Base-by-base conservation (phyloP, 2,888 invertebrate genomes). In the Apamea anceps region DNA sequence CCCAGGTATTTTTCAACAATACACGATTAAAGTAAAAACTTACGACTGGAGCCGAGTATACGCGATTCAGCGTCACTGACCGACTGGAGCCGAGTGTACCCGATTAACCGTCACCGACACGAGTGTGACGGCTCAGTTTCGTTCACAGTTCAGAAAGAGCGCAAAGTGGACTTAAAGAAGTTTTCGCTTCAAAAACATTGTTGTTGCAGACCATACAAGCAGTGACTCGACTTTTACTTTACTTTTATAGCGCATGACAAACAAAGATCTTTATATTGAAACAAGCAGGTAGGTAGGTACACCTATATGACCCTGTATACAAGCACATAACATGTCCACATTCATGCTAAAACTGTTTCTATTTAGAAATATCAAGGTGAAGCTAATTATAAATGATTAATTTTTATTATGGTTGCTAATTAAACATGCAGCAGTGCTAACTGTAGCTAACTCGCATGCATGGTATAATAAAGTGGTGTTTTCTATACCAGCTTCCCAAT, bases 221-320 rank as follows among this genome's bases (percentile, higher is more conserved):
- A 51, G 54, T 48, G 78, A 75, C 80, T 81, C 68, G 32, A 84
- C 84, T 83, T 89, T 90, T 86, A 87, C 85, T 86, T 79, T n/a
- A 79, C 72, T 82, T 83, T 88, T 86, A 75, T 77, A 65, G 78
- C 73, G 81, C 77, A 84, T 78, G 87, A 81, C 82, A 81, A 84
- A 88, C 80, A 73, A 77, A 84, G 77, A 83, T 81, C 78, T 80
- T 78, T 80, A 70, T 77, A 85, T 81, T 48, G 62, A 80, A 85
- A 83, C 68, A 76, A 73, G 68, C 42, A 78, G 75, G 79, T 85
- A 76, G 75, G 79, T 82, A 81, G 18, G 18, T 18, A 42, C 42
- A 48, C 48, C 48, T 48, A 48, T 77, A 82, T 79, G 67, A 85
- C 84, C 82, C 72, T 81, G 75, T 71, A 70, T 32, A 28, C 25